Conservation (phyloP, 2,888 invertebrate species). For the Phragmatobia fuliginosa region DNA sequence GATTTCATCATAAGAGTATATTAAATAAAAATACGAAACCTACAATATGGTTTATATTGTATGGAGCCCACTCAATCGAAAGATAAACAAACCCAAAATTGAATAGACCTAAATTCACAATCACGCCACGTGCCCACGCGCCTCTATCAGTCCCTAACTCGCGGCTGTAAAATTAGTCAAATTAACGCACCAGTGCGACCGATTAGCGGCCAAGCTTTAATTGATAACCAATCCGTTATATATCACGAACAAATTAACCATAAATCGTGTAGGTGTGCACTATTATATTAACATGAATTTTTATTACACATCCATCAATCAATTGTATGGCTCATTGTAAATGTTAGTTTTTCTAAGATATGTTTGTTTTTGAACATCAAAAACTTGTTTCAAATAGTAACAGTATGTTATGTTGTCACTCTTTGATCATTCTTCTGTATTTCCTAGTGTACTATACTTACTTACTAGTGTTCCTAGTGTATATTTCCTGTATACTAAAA, state of each 20-base stretch:
- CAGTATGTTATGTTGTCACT: neutral
- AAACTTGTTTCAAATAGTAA: neutral
- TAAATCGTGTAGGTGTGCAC: constrained; percentile 46
- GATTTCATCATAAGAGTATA: no score
- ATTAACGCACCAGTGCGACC: constrained; percentile 61
- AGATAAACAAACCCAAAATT: constrained; percentile 8
- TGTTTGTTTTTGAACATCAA: neutral
- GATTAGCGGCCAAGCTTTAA: constrained; percentile 59
- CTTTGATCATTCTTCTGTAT: neutral
- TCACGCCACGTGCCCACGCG: constrained; percentile 55
- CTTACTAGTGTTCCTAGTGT: no score
- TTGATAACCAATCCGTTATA: constrained; percentile 51
- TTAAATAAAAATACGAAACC: neutral
- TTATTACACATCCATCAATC: constrained; percentile 30
- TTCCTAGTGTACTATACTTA: no score
- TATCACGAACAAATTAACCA: constrained; percentile 56
- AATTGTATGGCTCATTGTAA: neutral
- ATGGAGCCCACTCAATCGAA: neutral
- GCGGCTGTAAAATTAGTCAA: constrained; percentile 62
- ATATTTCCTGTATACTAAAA: neutral
- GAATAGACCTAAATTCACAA: neutral
- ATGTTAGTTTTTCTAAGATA: neutral
- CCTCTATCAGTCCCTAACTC: constrained; percentile 43
- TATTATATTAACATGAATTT: constrained; percentile 28
- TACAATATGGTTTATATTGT: neutral